Percentiles rank a stretch among this genome's conserved stretches.
Evolutionary conservation across 2,113 vertebrate species (phyloP).

Genomic region (Menidia beryllina): DNA sequence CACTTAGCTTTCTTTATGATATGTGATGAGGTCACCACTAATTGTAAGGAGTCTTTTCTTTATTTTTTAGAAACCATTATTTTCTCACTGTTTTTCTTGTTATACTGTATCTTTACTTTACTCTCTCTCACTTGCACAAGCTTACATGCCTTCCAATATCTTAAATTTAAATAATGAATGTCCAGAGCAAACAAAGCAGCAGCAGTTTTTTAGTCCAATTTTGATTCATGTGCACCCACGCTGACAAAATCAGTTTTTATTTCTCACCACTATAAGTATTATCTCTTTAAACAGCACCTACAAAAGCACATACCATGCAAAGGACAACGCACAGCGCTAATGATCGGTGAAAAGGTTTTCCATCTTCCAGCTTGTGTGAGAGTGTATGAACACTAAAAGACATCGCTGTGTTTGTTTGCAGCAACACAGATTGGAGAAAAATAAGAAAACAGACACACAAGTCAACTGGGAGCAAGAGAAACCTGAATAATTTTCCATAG

Average conservation of each 20-base stretch:
- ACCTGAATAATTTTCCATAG: neutral
- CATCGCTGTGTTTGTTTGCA: neutral
- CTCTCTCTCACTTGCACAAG: neutral
- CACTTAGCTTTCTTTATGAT: neutral
- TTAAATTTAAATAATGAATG: slow-evolving; percentile 5
- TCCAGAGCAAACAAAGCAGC: neutral
- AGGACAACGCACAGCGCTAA: neutral
- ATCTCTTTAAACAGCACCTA: too few species aligned
- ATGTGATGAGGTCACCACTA: neutral
- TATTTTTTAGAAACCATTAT: too few species aligned
- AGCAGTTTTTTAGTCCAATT: neutral
- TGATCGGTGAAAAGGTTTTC: neutral
- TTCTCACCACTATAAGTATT: too few species aligned
- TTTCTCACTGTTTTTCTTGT: neutral
- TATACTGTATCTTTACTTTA: too few species aligned
- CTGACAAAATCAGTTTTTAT: too few species aligned
- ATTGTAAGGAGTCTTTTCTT: neutral
- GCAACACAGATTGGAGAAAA: neutral
- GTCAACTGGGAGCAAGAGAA: neutral
- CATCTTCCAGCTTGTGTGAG: neutral
- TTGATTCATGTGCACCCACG: neutral
- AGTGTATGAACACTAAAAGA: neutral
- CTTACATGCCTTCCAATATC: neutral
- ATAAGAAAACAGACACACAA: neutral
- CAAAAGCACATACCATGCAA: too few species aligned